A percentile compares a stretch with the other conserved stretches of the same genome.
Conservation (phyloP, 2,797 vertebrate genomes). For the Tokudaia muenninki region DNA sequence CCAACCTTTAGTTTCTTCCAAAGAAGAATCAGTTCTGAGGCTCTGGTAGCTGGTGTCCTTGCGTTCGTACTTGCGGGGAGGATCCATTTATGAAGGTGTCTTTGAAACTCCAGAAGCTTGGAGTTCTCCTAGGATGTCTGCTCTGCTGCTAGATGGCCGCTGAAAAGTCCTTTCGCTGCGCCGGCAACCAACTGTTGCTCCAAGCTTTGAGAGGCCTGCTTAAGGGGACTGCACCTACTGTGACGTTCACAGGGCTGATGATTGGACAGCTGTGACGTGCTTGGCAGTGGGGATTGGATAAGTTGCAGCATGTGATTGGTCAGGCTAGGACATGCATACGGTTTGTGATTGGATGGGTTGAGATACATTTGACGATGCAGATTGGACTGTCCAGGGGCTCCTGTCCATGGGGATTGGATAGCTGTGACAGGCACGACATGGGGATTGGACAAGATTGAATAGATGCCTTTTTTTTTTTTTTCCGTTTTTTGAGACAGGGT, state of each 20-base stretch:
- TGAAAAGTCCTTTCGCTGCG: rapidly evolving
- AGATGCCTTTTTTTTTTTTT: no score
- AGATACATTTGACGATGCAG: not conserved
- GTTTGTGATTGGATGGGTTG: not conserved
- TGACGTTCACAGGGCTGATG: not conserved
- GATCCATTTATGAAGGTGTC: not conserved
- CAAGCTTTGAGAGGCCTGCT: not conserved
- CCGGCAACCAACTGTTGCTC: not conserved
- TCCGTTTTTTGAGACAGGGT: no score
- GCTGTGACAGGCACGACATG: not conserved
- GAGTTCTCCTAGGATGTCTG: rapidly evolving
- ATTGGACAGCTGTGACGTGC: not conserved
- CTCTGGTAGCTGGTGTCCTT: not conserved
- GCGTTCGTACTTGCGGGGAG: rapidly evolving
- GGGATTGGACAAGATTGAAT: no score
- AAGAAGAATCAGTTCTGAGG: not conserved
- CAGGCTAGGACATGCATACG: not conserved
- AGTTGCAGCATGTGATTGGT: not conserved
- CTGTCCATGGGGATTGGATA: not conserved
- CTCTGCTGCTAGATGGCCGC: rapidly evolving
- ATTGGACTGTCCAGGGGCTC: not conserved
- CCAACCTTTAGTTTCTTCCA: not conserved
- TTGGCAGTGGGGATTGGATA: not conserved
- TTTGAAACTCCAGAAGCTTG: not conserved
- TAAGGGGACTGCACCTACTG: not conserved